Base-by-base conservation (phyloP, 2,888 invertebrate species). In the Agapostemon virescens region DNA sequence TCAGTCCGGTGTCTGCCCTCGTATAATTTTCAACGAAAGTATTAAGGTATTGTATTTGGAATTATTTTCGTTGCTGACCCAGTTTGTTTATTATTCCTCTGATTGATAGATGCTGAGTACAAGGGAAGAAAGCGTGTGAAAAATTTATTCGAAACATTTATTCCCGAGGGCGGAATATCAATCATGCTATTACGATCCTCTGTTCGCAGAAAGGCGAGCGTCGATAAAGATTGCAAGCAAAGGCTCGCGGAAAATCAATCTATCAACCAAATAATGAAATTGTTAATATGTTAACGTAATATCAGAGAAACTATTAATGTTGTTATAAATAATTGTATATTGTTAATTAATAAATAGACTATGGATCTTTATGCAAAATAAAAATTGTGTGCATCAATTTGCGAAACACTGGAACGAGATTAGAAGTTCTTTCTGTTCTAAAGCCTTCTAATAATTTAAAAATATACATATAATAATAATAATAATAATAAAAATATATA, bases 131-230 rank as follows among this genome's bases (percentile, higher is more conserved):
- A 33, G 5, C 45, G 11, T 9, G 55, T 80, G 74, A 58, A 73
- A 79, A 33, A 79, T 79, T 79, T 67, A 79, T 73, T 66, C 9
- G 9, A 38, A 38, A 40, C 23, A n/a, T 26, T 45, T 73, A 55
- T 55, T 66, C 66, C 45, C 26, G 33, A 13, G 33, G 49, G 26
- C 26, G 17, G 30, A 9, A 7, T 80, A 61, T 61, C 30, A 33
- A 61, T 61, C 61, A 61, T 20, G 33, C 20, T 30, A n/a, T n/a
- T n/a, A 9, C 33, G 30, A 61, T 61, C 20, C 33, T 61, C 61
- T 33, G 33, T 61, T 61, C 33, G 61, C 30, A 30, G 33, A 61
- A 33, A 33, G 61, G 49, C 49, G n/a, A 11, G n/a, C 49, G 3
- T 20, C 20, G 20, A 61, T 17, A 61, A 55, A 20, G 61, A 61